Base-by-base conservation (phyloP, 2,888 invertebrate genomes). In the Xylota segnis region DNA sequence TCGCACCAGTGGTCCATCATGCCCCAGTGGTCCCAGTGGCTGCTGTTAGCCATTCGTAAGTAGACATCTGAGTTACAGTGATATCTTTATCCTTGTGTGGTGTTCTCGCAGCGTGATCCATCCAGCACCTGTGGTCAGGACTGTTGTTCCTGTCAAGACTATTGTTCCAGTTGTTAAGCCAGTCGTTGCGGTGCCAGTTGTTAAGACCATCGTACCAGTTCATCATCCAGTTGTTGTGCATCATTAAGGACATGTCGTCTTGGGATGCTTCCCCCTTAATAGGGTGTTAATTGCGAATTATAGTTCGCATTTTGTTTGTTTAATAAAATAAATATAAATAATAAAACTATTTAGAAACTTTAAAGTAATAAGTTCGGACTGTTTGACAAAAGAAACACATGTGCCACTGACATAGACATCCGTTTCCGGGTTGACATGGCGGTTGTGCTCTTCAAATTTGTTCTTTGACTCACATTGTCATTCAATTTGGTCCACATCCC, bases 91-190 rank as follows among this genome's bases (percentile, higher is more conserved):
- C 37, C 12, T 75, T 65, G 32, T 34, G 5, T 40, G 6, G 5
- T 23, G 6, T 2, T 9, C 14, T 12, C 14, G 5, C 29, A 81
- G 78, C 29, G 65, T 92, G 29, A 88, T 92, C 88, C 93, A 93
- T 74, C 93, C 93, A 72, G 90, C 89, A 14, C 89, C 93, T 45
- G 89, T 91, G 27, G 88, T 88, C 9, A 91, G 90, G 88, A 89
- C 90, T 37, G 87, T 91, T 9, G 89, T 91, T 12, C 88, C 89
- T 45, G 87, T 87, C 16, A 90, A 90, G 76, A 90, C 90, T 10
- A 89, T 91, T 74, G 89, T 91, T 37, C 88, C 88, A 40, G 61
- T 88, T 54, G 87, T 84, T 32, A 83, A 71, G 66, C 90, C 90
- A n/a, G 88, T 87, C 23, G 83, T 87, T n/a, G 59, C 83, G 40